Base-by-base conservation (phyloP, 2,797 vertebrate genomes). In the Leuciscus waleckii region DNA sequence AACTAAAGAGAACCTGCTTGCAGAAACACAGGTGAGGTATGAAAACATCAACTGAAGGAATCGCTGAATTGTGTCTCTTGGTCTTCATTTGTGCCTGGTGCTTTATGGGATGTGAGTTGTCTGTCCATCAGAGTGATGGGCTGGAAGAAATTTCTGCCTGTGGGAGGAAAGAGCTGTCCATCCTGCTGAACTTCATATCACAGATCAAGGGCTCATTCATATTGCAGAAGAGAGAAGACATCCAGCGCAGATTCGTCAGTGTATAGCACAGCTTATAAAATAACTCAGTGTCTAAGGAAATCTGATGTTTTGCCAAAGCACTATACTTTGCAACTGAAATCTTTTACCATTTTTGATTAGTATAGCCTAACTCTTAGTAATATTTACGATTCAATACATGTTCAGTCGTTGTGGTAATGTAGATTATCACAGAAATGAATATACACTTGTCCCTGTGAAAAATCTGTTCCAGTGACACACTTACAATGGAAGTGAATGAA, bases 61-160 rank as follows among this genome's bases (percentile, higher is more conserved):
- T 51, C 5, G 2, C 43, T 56, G 46, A 37, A 43, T 67, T 68
- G 3, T 79, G 5, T 26, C 32, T 70, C 29, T 29, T 78, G 65
- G 69, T 82, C 54, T 71, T 65, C 51, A 29, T 41, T 58, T 49
- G 32, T 35, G 81, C 29, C 43, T 65, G 81, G 37, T 70, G 63
- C 29, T 71, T 78, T 77, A 82, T 51, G 41, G 68, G 41, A 70
- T n/a, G 65, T 8, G 32, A 71, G 54, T 29, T 54, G 41, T 58
- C 81, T 75, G 81, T 51, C 70, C 17, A 13, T 86, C 35, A 23
- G 70, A 76, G 76, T 81, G 83, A 82, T 49, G 51, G 29, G 39
- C 82, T 70, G 46, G 74, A 49, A 69, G 51, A 86, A 63, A 69
- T 29, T 46, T 86, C 26, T 49, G 17, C 74, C 81, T 63, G 23